Evolutionary conservation across 2,113 vertebrate species (phyloP).

Genomic region (Nerophis lumbriciformis): DNA sequence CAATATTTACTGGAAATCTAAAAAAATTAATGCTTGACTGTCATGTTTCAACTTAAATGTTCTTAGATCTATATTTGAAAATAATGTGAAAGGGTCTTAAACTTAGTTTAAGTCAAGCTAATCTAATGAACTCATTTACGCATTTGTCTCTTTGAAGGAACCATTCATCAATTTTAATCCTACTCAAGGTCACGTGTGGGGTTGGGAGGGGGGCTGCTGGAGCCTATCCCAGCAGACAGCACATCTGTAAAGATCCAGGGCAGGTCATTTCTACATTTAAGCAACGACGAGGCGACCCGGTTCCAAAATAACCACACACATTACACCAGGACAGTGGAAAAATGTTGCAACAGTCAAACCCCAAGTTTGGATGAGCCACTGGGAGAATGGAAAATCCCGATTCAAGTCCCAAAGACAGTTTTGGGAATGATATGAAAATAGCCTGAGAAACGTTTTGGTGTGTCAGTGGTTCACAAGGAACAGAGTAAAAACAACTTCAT

Average conservation of each 20-base stretch:
- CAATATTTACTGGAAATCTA: no score
- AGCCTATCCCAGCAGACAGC: no score
- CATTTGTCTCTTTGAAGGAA: neutral
- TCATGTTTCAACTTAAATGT: no score
- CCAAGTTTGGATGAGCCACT: conserved; percentile 11
- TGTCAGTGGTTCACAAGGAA: conserved; percentile 28
- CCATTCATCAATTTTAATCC: neutral
- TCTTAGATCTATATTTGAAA: no score
- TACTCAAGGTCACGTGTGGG: neutral
- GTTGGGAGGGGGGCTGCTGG: neutral
- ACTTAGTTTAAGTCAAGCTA: neutral
- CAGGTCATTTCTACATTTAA: neutral
- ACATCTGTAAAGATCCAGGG: neutral
- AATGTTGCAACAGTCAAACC: conserved; percentile 12
- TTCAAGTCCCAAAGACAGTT: conserved; percentile 49
- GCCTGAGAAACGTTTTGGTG: conserved; percentile 30
- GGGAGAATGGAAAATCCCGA: conserved; percentile 41
- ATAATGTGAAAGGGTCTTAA: no score
- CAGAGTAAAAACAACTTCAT: conserved; percentile 5
- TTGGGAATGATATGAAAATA: conserved; percentile 53
- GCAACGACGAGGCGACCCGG: neutral
- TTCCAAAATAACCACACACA: conserved; percentile 11
- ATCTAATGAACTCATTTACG: neutral
- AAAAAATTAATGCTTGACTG: no score
- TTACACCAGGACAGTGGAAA: conserved; percentile 13